These are phyloP conservation scores for Hypotaenidia philippensis DNA, from an alignment of 2,797 vertebrate species.

Conservation along the genomic window DNA sequence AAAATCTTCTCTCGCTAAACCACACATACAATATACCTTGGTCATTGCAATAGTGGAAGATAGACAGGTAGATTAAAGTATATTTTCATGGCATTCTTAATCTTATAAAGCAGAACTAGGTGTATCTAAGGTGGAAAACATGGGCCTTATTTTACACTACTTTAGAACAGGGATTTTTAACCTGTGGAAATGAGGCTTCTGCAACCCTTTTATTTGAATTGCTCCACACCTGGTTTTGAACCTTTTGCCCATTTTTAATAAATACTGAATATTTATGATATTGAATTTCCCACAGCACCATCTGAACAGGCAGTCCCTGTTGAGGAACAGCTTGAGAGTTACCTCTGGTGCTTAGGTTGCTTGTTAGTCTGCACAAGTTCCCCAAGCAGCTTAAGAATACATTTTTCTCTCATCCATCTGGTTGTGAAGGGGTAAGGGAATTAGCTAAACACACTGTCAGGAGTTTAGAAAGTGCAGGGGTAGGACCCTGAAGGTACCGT, in stretches of 20 bases:
- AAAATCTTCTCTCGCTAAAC: not conserved
- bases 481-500: not conserved
- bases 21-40: accelerated
- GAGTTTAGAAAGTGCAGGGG: not conserved
- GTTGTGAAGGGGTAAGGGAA: not conserved
- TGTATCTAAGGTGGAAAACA: not conserved
- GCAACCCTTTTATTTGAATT: not conserved
- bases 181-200: not conserved
- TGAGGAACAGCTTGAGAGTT: not conserved
- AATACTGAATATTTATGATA: not conserved
- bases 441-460: not conserved
- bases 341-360: not conserved
- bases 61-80: not conserved
- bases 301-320: not conserved
- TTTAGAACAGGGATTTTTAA: not conserved
- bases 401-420: not conserved
- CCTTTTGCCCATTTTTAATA: not conserved
- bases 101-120: not conserved
- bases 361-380: not conserved
- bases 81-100: not conserved
- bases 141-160: accelerated
- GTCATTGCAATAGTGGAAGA: not conserved
- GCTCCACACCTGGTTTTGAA: not conserved
- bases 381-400: not conserved
- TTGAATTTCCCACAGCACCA: not conserved